Evolutionary conservation across 2,888 invertebrate species (phyloP), one percentile per base, ranked within the genome.

Genomic region (Hylaea fasciaria): DNA sequence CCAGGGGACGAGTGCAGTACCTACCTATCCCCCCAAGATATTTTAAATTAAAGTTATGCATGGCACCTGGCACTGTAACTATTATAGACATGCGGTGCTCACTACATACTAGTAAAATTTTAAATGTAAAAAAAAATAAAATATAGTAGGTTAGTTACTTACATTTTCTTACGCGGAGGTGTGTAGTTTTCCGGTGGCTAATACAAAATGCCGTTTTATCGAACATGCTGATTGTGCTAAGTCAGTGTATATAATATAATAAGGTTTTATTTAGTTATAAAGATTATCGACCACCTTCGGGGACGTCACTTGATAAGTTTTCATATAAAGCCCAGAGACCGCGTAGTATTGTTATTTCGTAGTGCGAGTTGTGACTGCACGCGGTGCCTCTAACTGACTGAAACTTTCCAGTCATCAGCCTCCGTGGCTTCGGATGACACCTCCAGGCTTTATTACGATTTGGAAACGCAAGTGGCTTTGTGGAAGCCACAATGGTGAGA

Each of bases 391-490:
- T 11, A 12, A 12, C 12, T 12, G 37, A 3, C 37, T n/a, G n/a
- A 12, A 12, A n/a, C 1, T 9, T 3, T 11, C 11, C n/a, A 12
- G 37, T 37, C 32, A 9, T 8, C 32, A 32, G 7, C 32, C 32
- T 37, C 2, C 11, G 22, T 37, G n/a, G 1, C 32, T 37, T 37
- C n/a, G 37, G 12, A 37, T 37, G n/a, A 37, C 37, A 2, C n/a
- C n/a, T 37, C 37, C 37, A 12, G 12, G 12, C n/a, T 37, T n/a
- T n/a, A 37, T 3, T 10, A n/a, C 37, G n/a, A 37, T 37, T 12
- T 17, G 14, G 17, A 41, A 43, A 17, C 43, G 49, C 14, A 44
- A 13, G 45, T 40, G 56, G 51, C 10, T n/a, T 37, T 37, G 37
- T 37, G 37, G 5, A 37, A 2, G 4, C n/a, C 4, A 37, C 12